These are phyloP conservation scores for Pitangus sulphuratus DNA, from an alignment of 2,797 vertebrate genomes.

Conservation along the genomic window DNA sequence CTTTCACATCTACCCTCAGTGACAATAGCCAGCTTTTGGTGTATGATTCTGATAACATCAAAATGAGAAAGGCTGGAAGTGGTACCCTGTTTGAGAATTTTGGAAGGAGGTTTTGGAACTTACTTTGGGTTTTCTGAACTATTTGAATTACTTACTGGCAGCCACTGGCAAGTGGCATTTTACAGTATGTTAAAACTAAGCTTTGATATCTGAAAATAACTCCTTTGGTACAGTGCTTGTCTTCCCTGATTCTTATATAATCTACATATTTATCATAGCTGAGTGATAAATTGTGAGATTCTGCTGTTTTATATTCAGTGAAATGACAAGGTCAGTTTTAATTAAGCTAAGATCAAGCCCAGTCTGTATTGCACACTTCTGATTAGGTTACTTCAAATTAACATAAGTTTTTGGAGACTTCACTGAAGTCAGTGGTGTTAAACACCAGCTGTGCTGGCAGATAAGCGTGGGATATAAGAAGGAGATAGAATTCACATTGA, in stretches of 20 bases:
- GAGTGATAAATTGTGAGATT: conserved; percentile 77
- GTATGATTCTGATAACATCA: conserved; percentile 42
- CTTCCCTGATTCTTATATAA: conserved; percentile 67
- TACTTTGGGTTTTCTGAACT: conserved; percentile 72
- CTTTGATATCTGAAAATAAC: conserved; percentile 72
- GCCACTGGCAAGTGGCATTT: conserved; percentile 57
- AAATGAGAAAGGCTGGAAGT: conserved; percentile 51
- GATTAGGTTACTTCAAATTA: conserved; percentile 87
- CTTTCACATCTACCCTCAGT: conserved; percentile 60
- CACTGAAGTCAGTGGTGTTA: conserved; percentile 84
- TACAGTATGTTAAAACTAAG: conserved; percentile 60
- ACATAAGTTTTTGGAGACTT: conserved; percentile 85
- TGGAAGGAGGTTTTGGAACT: conserved; percentile 44
- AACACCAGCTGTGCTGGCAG: conserved; percentile 88
- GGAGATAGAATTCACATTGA: conserved; percentile 87
- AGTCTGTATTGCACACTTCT: conserved; percentile 81
- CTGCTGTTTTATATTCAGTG: conserved; percentile 76
- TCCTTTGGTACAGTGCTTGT: conserved; percentile 53
- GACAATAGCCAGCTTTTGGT: conserved; percentile 61
- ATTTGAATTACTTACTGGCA: conserved; percentile 67
- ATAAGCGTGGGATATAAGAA: conserved; percentile 86
- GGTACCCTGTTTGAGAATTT: conserved; percentile 12
- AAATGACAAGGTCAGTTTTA: conserved; percentile 85
- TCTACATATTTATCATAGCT: conserved; percentile 74
- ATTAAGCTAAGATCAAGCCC: conserved; percentile 83